Evolutionary conservation across 2,888 invertebrate genomes (phyloP), one percentile per base, ranked within the genome.

Genomic region (Pachydiplax longipennis): DNA sequence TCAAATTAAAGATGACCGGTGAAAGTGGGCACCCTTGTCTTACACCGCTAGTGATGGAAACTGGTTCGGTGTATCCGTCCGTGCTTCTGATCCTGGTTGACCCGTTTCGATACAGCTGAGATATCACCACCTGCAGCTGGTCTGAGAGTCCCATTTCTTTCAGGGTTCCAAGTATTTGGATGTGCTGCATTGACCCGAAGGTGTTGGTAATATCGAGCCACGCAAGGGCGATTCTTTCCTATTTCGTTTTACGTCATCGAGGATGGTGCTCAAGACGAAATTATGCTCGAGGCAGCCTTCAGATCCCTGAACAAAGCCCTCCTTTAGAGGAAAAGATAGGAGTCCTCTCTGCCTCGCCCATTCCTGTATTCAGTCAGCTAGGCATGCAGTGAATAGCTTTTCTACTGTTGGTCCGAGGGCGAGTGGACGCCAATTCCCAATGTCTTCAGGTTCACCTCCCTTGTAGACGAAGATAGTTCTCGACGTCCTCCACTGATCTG

Each of bases 281-380:
- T 93, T 94, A 91, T 93, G 93, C 91, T 94, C 93, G 4, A 92
- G 91, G 61, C 93, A 93, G 0, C 93, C 93, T 91, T 94, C 93
- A 81, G 92, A 92, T 5, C 93, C 92, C 6, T 93, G 92, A 90
- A 93, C 92, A 91, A 94, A 94, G 31, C 93, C 93, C 92, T 94
- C 94, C 91, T 94, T 94, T 8, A 80, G 61, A 0, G 90, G 73
- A 2, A 37, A 81, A 13, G 91, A 91, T n/a, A 93, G 91, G 10
- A 91, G 90, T 0, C 91, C 12, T 80, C 92, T 90, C 0, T n/a
- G 6, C 2, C n/a, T 37, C 4, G 91, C 90, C 92, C 92, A 92
- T 10, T 40, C 15, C 0, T 91, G 91, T 12, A 93, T 81, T 22
- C 93, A 90, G n/a, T 91, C 91, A 0, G 93, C 93, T n/a, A 92